Conservation (phyloP, 1,140 invertebrate genomes). For the Drosophila ogumai region DNA sequence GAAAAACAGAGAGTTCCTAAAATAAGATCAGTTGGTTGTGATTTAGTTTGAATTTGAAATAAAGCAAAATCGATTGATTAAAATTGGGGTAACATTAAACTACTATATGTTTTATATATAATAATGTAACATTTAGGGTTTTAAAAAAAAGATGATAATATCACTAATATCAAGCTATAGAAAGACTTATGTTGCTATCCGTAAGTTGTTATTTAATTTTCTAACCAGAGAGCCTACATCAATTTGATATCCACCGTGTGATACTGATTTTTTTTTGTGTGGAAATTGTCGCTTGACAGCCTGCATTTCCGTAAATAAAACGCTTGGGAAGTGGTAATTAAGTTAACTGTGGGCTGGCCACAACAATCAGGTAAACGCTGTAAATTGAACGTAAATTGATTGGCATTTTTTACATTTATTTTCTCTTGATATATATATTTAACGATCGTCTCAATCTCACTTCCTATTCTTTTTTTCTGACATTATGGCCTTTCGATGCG, state of each 20-base stretch:
- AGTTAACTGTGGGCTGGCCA: conserved; percentile 33
- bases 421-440: conserved; percentile 6
- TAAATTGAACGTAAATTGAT: conserved; percentile 25
- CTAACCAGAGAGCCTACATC: neutral
- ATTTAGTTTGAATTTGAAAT: too few relatives aligned
- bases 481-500: conserved; percentile 23
- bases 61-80: too few relatives aligned
- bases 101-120: too few relatives aligned
- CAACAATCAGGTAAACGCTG: conserved; percentile 34
- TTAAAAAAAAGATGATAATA: too few relatives aligned
- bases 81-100: too few relatives aligned
- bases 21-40: neutral
- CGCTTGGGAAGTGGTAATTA: conserved; percentile 53
- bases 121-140: too few relatives aligned
- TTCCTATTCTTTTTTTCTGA: conserved; percentile 21
- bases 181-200: neutral
- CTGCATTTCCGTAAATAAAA: conserved; percentile 63
- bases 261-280: conserved; percentile 15
- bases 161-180: too few relatives aligned
- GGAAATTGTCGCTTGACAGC: conserved; percentile 31
- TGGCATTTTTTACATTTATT: conserved; percentile 20
- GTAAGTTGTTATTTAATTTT: neutral
- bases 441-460: conserved; percentile 8
- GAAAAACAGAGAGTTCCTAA: neutral
- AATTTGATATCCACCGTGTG: neutral